Conservation (phyloP, 2,888 invertebrate species). For the Synanthedon myopaeformis region DNA sequence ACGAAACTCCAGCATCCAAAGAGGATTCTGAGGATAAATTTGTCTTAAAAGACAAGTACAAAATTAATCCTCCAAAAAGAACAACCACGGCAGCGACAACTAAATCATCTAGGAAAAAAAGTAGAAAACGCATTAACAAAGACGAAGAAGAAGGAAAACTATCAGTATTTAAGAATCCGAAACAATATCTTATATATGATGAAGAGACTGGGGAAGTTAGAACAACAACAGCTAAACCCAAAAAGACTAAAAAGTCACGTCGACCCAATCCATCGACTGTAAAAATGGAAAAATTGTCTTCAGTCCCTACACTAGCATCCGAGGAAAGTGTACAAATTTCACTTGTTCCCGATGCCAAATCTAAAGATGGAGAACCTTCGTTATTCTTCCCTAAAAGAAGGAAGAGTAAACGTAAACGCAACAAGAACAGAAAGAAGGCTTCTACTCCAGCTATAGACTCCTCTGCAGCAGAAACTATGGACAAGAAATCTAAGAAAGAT, state of each 20-base stretch:
- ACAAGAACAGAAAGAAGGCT: constrained; percentile 9
- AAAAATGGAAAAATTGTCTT: constrained; percentile 13
- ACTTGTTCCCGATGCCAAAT: constrained; percentile 32
- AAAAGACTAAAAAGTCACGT: constrained; percentile 1
- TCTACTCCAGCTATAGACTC: constrained; percentile 19
- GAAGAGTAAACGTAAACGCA: constrained; percentile 27
- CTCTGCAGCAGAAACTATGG: constrained; percentile 20
- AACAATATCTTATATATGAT: constrained; percentile 33
- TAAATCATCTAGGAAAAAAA: constrained; percentile 5
- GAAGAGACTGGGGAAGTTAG: constrained; percentile 25
- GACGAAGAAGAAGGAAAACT: constrained; percentile 27
- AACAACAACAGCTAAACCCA: constrained; percentile 6
- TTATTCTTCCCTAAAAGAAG: constrained; percentile 45
- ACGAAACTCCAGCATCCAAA: constrained; percentile 1
- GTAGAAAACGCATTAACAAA: constrained; percentile 16
- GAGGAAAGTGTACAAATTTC: constrained; percentile 39
- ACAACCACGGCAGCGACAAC: constrained; percentile 9
- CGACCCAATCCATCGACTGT: constrained; percentile 8
- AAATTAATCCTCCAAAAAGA: constrained; percentile 16
- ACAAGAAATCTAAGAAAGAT: constrained; percentile 3
- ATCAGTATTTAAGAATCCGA: constrained; percentile 51
- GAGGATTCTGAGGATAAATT: constrained; percentile 22
- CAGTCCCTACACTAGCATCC: constrained; percentile 6
- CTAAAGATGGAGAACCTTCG: constrained; percentile 40
- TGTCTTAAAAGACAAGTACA: constrained; percentile 33